Evolutionary conservation across 2,888 invertebrate genomes (phyloP).

Genomic region (Eustalomyia histrio): DNA sequence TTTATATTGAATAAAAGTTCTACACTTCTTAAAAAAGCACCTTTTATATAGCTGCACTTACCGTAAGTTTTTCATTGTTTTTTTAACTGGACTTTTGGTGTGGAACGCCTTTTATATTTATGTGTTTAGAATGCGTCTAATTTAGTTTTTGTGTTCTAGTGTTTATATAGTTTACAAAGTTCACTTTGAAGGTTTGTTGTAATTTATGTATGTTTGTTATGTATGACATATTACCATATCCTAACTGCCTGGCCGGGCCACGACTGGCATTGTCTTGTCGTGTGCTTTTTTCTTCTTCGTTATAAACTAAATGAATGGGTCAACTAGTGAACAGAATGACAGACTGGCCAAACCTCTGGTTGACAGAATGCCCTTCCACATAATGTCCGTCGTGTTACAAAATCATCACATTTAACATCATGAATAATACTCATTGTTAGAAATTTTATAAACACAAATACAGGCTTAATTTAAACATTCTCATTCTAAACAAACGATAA

Average conservation of each 20-base stretch:
- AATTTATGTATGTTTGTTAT: slow-evolving; percentile 25
- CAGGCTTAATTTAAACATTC: slow-evolving; percentile 23
- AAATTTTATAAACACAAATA: slow-evolving; percentile 21
- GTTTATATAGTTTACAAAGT: neutral
- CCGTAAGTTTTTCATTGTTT: too few relatives aligned
- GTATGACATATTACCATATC: slow-evolving; percentile 26
- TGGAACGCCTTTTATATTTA: too few relatives aligned
- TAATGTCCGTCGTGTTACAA: slow-evolving; percentile 16
- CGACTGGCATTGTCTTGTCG: slow-evolving; percentile 1
- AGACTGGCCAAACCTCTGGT: slow-evolving; percentile 23
- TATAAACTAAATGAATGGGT: slow-evolving; percentile 10
- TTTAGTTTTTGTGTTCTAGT: neutral
- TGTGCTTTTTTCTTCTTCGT: neutral
- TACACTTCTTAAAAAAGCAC: too few relatives aligned
- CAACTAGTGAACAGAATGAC: neutral
- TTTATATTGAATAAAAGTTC: too few relatives aligned
- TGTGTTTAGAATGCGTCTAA: slow-evolving; percentile 6
- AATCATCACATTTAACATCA: slow-evolving; percentile 34
- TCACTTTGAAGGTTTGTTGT: slow-evolving; percentile 9
- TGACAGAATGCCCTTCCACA: slow-evolving; percentile 24
- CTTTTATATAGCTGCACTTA: too few relatives aligned
- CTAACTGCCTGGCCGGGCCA: neutral
- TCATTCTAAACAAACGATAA: slow-evolving; percentile 17
- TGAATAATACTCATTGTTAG: slow-evolving; percentile 16
- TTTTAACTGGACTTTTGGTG: too few relatives aligned